Evolutionary conservation across 2,888 invertebrate species (phyloP), one percentile per base, ranked within the genome.

Genomic region (Busseola fusca): DNA sequence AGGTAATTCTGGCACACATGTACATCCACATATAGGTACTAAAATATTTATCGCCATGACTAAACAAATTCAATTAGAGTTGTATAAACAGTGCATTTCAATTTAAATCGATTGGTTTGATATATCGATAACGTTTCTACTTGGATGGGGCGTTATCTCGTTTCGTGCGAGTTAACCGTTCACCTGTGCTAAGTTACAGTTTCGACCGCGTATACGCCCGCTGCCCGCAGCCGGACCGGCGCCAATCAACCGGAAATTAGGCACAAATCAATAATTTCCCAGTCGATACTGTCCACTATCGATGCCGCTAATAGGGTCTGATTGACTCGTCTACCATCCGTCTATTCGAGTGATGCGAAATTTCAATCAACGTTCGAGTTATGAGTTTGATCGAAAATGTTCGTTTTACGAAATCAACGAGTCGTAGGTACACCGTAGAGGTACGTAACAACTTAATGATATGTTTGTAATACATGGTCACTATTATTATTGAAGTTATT

Each of bases 181-280:
- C 80, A 87, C 87, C 80, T 85, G 85, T 76, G 81, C 70, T 83
- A 78, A 81, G 84, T 85, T 81, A 84, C 84, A 84, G 79, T 87
- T 72, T 78, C 88, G 90, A 93, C 93, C 93, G 89, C 93, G 90
- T 86, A 63, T 86, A 91, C 93, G 91, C 93, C 93, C 89, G 84
- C 85, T 86, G 88, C 89, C 91, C 88, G 84, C 88, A 88, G 87
- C 82, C 83, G 72, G 87, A 83, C 89, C 82, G 87, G 81, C 87
- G 87, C 86, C 89, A 86, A 89, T 90, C 90, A 88, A 80, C 89
- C 93, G 95, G 95, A 95, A 92, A 95, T 95, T 94, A 93, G 92
- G 87, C 87, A 84, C 93, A 91, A 94, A 94, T 95, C 95, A 91
- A 94, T 95, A 94, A 95, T 94, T 94, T 95, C 94, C 93, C 89